A percentile compares a stretch with the other conserved stretches of the same genome.
Evolutionary conservation across 53 echinoderm and acorn worm genomes (phyloP).

Genomic region (Stichopus horrens): DNA sequence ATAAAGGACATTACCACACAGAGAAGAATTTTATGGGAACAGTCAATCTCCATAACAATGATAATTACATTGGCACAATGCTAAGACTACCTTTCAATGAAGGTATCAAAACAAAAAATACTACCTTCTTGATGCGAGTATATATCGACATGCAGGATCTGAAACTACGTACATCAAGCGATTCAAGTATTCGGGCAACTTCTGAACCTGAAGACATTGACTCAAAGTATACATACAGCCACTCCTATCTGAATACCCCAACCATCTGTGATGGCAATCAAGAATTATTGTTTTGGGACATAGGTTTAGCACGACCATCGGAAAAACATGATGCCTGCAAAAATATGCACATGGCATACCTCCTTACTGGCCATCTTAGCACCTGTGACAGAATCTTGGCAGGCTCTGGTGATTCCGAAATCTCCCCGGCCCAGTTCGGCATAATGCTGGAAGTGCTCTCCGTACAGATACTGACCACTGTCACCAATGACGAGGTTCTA

Average conservation of each 20-base stretch:
- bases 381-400: slow-evolving; percentile 11
- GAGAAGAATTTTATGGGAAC: too few relatives aligned
- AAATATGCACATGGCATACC: background rate
- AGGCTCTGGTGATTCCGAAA: slow-evolving; percentile 32
- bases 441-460: background rate
- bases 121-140: too few relatives aligned
- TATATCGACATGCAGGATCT: too few relatives aligned
- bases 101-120: too few relatives aligned
- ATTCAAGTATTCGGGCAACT: background rate
- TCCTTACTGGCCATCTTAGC: slow-evolving; percentile 9
- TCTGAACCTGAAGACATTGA: background rate
- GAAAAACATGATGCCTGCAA: too few relatives aligned
- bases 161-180: too few relatives aligned
- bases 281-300: background rate
- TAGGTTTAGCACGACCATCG: background rate
- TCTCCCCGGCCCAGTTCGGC: slow-evolving; percentile 37
- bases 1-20: too few relatives aligned
- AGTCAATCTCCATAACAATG: too few relatives aligned
- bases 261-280: background rate
- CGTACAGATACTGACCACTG: slow-evolving; percentile 4
- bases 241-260: too few relatives aligned
- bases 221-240: background rate
- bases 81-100: too few relatives aligned
- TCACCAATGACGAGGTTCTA: background rate
- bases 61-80: too few relatives aligned